phyloP scores from a whole-genome alignment of 2,113 vertebrate species.

The Pachypanchax playfairii region DNA sequence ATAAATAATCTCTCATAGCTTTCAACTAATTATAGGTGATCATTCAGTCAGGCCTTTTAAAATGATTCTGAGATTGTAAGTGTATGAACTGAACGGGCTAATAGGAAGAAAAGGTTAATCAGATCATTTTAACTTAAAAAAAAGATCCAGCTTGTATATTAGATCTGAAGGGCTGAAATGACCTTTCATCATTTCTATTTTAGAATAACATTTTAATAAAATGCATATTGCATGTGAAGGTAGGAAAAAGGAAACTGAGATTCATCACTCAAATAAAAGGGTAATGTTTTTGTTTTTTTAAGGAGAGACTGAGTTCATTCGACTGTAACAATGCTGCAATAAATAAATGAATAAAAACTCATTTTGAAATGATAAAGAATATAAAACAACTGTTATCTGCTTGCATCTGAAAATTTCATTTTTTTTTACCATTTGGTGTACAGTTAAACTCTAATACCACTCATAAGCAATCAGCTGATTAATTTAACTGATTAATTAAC shows the following conservation, averaged over 20 bases:
- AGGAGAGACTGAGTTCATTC: no score
- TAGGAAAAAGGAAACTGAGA: no score
- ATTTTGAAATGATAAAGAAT: no score
- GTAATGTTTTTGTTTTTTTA: no score
- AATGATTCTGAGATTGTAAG: not conserved
- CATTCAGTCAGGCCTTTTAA: constrained; percentile 12
- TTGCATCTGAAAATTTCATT: not conserved
- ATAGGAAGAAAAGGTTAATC: constrained; percentile 11
- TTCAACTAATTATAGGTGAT: not conserved
- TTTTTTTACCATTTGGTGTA: not conserved
- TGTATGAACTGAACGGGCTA: not conserved
- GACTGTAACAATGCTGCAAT: no score
- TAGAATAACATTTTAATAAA: no score
- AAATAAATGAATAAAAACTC: no score
- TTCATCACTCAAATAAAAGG: no score
- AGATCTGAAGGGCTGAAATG: not conserved
- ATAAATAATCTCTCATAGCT: not conserved
- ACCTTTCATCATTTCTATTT: no score
- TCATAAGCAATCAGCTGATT: not conserved
- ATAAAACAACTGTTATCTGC: no score
- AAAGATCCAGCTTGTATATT: not conserved
- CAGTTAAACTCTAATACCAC: not conserved
- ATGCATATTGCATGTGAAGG: no score
- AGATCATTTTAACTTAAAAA: not conserved
- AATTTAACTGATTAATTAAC: constrained; percentile 23